Conservation (phyloP, 2,113 vertebrate genomes). For the Dicerorhinus sumatrensis region DNA sequence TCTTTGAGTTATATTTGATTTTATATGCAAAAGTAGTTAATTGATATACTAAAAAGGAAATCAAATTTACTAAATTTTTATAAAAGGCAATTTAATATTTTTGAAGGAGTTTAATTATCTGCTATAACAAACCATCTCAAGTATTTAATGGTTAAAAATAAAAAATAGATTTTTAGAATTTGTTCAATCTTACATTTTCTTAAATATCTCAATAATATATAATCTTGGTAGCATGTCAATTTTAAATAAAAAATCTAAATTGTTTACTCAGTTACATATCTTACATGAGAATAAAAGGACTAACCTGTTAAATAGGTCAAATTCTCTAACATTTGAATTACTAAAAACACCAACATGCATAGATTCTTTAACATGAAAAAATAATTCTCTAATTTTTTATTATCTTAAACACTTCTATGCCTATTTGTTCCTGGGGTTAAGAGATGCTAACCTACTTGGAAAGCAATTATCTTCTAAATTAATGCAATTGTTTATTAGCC, state of each 20-base stretch:
- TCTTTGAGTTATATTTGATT: neutral
- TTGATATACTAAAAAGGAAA: neutral
- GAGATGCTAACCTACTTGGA: neutral
- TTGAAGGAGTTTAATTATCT: neutral
- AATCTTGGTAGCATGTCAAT: neutral
- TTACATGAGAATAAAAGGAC: conserved; percentile 8
- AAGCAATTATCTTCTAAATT: conserved; percentile 11
- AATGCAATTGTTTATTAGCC: neutral
- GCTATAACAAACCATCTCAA: neutral
- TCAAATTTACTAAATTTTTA: neutral
- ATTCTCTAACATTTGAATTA: neutral
- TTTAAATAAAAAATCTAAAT: conserved; percentile 22
- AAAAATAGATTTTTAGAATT: neutral
- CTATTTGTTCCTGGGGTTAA: neutral
- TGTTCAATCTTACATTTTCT: neutral
- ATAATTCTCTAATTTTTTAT: neutral
- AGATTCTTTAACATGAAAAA: neutral
- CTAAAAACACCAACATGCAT: neutral
- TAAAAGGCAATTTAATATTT: neutral
- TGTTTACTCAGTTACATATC: neutral
- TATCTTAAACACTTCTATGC: neutral
- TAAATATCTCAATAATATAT: neutral
- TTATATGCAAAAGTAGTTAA: conserved; percentile 24
- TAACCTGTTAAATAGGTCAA: neutral
- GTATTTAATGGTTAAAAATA: neutral